Percentiles rank a stretch among this genome's conserved stretches.
Conservation (phyloP, 2,797 vertebrate genomes). For the Sebastes hubbsi region DNA sequence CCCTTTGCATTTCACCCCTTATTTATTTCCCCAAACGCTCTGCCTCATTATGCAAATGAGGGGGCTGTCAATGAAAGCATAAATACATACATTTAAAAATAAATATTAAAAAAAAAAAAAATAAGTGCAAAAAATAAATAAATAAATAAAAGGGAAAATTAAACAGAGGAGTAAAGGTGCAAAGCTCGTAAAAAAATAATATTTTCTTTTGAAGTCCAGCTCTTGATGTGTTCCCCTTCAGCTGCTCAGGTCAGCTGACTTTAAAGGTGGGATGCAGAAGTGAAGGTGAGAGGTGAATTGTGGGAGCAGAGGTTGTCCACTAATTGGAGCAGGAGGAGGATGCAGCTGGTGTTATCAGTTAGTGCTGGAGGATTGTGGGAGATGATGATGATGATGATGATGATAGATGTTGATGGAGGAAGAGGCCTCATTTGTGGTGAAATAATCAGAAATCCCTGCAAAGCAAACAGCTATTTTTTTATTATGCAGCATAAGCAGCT, state of each 20-base stretch:
- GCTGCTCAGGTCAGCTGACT: constrained; percentile 1
- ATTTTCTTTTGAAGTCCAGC: not conserved
- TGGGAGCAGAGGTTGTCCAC: not conserved
- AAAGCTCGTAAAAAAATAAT: too few species aligned
- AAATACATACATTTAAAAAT: too few species aligned
- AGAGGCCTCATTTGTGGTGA: not conserved
- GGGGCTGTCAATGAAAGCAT: too few species aligned
- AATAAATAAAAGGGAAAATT: fast-evolving
- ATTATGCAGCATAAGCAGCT: constrained; percentile 3
- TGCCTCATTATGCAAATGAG: too few species aligned
- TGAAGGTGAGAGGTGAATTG: constrained; percentile 9
- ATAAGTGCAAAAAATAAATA: too few species aligned
- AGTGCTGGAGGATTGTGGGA: constrained; percentile 32
- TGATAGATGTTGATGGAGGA: too few species aligned
- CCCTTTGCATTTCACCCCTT: too few species aligned
- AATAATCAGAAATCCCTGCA: constrained; percentile 3
- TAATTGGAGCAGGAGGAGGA: constrained; percentile 11
- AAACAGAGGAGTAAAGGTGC: too few species aligned
- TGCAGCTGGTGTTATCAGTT: constrained; percentile 30
- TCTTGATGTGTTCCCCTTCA: not conserved
- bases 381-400: not conserved
- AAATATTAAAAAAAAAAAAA: too few species aligned
- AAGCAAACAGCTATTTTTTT: not conserved
- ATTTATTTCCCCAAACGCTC: too few species aligned
- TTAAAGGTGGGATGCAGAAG: not conserved